Conservation (phyloP, 2,888 invertebrate genomes). For the Ischnus inquisitorius region DNA sequence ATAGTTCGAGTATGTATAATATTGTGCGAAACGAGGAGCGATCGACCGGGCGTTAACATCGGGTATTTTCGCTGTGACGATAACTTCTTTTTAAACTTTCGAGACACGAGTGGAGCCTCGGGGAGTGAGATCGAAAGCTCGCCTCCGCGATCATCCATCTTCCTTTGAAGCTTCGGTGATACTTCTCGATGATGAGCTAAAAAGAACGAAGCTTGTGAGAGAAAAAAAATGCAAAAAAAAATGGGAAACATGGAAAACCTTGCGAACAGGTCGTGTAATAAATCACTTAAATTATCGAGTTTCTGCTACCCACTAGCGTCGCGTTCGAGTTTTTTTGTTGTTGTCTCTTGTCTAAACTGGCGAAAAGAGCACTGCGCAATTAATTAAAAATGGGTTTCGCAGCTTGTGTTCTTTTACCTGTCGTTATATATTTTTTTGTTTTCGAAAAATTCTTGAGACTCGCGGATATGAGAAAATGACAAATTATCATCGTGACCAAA, state of each 20-base stretch:
- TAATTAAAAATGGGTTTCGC: too few relatives aligned
- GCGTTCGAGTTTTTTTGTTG: neutral
- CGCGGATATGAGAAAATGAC: too few relatives aligned
- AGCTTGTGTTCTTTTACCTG: neutral
- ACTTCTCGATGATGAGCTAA: conserved; percentile 61
- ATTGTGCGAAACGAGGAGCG: conserved; percentile 30
- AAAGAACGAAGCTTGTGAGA: conserved; percentile 32
- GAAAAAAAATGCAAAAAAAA: conserved; percentile 34
- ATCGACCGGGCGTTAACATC: conserved; percentile 45
- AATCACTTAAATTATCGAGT: conserved; percentile 68
- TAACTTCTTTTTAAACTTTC: conserved; percentile 56
- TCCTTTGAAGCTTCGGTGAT: conserved; percentile 63
- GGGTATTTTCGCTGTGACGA: conserved; percentile 47
- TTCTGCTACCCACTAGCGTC: conserved; percentile 52
- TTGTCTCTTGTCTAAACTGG: neutral
- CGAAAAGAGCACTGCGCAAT: neutral
- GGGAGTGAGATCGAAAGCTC: conserved; percentile 1
- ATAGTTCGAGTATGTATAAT: conserved; percentile 29
- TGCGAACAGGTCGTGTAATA: conserved; percentile 64
- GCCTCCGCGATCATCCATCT: conserved; percentile 62
- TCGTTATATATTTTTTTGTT: neutral
- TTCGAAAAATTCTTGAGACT: neutral
- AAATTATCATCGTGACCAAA: too few relatives aligned
- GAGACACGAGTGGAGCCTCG: conserved; percentile 20
- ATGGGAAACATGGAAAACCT: conserved; percentile 55